A percentile compares a stretch with the other conserved stretches of the same genome.
Conservation (phyloP, 2,888 invertebrate species). For the Epistrophella euchroma region DNA sequence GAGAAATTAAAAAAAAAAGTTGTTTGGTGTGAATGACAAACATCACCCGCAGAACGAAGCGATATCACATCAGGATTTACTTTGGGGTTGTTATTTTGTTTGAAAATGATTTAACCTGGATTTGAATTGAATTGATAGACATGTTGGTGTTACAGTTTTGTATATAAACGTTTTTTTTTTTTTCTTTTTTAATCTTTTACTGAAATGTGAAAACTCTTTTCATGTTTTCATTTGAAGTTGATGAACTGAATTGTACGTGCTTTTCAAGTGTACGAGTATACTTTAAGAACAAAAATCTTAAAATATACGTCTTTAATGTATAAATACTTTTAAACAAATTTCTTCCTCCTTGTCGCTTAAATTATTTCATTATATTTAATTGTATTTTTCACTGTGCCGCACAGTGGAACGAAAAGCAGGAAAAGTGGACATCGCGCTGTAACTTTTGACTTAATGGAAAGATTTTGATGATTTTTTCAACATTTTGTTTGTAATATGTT, state of each 20-base stretch:
- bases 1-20: constrained; percentile 16
- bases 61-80: neutral
- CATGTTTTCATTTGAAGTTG: neutral
- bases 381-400: too few species aligned
- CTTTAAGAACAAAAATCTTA: neutral
- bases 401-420: too few species aligned
- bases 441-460: too few species aligned
- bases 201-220: neutral
- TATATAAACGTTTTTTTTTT: neutral
- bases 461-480: too few species aligned
- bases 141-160: neutral
- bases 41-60: neutral
- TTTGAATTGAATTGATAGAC: constrained; percentile 2
- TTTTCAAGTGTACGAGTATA: neutral
- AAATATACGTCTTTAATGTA: too few species aligned
- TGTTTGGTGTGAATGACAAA: neutral
- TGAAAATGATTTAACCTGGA: constrained; percentile 18
- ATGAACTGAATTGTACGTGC: neutral
- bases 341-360: too few species aligned
- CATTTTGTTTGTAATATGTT: too few species aligned
- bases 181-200: neutral
- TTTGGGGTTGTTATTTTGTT: constrained; percentile 4
- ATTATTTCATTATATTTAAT: too few species aligned
- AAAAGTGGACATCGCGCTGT: too few species aligned
- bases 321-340: too few species aligned